A percentile compares a stretch with the other conserved stretches of the same genome.
phyloP scores from a whole-genome alignment of 2,113 vertebrate species.

The Scolopax mira region DNA sequence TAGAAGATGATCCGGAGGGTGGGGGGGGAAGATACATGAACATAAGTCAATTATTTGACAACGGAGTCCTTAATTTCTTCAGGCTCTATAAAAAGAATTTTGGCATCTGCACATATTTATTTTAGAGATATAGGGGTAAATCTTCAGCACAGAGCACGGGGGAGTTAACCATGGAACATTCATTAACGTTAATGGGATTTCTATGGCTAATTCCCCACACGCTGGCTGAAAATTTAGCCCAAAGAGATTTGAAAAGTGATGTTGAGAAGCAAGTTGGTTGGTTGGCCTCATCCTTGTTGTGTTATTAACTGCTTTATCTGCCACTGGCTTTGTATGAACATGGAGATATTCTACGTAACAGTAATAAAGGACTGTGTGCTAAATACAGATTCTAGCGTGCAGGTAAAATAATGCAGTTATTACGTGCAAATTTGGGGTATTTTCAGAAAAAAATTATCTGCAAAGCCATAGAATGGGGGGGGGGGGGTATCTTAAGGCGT shows the following conservation, averaged over 20 bases:
- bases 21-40: background rate
- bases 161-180: conserved; percentile 57
- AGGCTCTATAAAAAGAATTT: conserved; percentile 48
- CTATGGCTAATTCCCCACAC: conserved; percentile 66
- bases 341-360: conserved; percentile 16
- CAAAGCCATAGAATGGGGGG: background rate
- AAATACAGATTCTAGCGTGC: background rate
- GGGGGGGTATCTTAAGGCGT: background rate
- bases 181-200: conserved; percentile 66
- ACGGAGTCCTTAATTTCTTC: conserved; percentile 51
- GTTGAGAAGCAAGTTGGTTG: conserved; percentile 45
- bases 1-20: conserved; percentile 22
- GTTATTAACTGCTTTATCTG: conserved; percentile 59
- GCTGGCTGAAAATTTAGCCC: conserved; percentile 64
- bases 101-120: conserved; percentile 62
- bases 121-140: conserved; percentile 64
- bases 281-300: conserved; percentile 52
- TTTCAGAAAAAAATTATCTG: background rate
- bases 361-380: background rate
- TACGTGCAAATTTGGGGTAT: background rate
- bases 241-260: conserved; percentile 66
- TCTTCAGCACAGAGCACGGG: conserved; percentile 42
- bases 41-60: conserved; percentile 57
- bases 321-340: conserved; percentile 6
- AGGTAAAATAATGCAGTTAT: background rate